A percentile compares a stretch with the other conserved stretches of the same genome.
phyloP scores from a whole-genome alignment of 2,797 vertebrate genomes.

The Pitangus sulphuratus region DNA sequence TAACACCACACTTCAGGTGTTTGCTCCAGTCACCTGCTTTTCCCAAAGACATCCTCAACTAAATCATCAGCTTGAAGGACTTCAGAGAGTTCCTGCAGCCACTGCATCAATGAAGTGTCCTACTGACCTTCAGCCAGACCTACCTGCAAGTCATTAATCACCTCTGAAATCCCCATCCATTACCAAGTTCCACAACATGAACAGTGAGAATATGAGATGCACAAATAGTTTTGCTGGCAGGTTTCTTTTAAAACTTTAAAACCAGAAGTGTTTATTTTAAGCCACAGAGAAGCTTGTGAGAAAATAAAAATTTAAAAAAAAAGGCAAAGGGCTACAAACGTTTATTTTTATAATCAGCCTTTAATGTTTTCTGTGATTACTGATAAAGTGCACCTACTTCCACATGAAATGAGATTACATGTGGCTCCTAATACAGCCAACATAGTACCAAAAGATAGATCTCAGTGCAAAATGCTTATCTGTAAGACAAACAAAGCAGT shows the following conservation, averaged over 20 bases:
- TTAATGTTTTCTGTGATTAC: slow-evolving; percentile 17
- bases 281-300: not conserved
- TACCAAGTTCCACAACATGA: not conserved
- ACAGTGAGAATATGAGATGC: not conserved
- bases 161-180: not conserved
- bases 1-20: not conserved
- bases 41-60: not conserved
- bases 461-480: slow-evolving; percentile 56
- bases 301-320: not conserved
- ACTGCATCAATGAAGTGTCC: not conserved
- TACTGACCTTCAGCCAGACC: slow-evolving; percentile 27
- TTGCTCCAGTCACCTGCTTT: not conserved
- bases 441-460: not conserved
- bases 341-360: not conserved
- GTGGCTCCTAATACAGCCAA: not conserved
- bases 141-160: slow-evolving; percentile 1
- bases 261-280: not conserved
- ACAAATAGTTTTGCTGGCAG: not conserved
- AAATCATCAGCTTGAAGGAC: not conserved
- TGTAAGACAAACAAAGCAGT: slow-evolving; percentile 13
- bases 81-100: slow-evolving; percentile 2
- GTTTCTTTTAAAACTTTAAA: not conserved
- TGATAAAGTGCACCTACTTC: slow-evolving; percentile 41
- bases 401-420: slow-evolving; percentile 9
- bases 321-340: not conserved